Conservation (phyloP, 2,797 vertebrate genomes). For the Salmo trutta region DNA sequence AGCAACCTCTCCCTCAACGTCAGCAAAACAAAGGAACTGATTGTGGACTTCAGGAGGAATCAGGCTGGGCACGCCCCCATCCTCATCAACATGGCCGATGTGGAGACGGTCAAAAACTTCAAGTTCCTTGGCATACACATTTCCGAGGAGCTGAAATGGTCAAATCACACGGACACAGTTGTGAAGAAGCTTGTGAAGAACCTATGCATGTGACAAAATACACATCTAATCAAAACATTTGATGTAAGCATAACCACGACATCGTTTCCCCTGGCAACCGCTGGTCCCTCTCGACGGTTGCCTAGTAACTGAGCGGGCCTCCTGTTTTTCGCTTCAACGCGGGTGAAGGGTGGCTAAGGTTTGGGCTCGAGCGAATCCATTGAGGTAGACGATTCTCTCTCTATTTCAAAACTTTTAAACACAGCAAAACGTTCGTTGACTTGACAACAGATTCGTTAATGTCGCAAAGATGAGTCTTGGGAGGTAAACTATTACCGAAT, state of each 20-base stretch:
- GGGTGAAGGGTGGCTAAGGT: constrained; percentile 39
- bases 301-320: constrained; percentile 66
- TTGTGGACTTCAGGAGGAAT: no score
- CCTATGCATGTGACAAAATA: no score
- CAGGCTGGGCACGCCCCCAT: no score
- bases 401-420: not conserved
- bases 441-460: not conserved
- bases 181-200: no score
- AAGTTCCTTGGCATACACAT: no score
- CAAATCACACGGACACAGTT: no score
- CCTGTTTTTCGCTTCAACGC: constrained; percentile 35
- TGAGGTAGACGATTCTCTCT: not conserved
- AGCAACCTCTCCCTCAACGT: no score
- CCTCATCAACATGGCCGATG: no score
- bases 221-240: not conserved
- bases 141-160: no score
- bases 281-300: constrained; percentile 53
- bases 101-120: no score
- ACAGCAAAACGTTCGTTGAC: not conserved
- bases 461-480: constrained; percentile 8
- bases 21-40: no score
- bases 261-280: constrained; percentile 75
- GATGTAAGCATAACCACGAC: constrained; percentile 64
- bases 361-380: not conserved
- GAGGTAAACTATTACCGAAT: constrained; percentile 11